Evolutionary conservation across 2,113 vertebrate species (phyloP).

Genomic region (Misgurnus anguillicaudatus): DNA sequence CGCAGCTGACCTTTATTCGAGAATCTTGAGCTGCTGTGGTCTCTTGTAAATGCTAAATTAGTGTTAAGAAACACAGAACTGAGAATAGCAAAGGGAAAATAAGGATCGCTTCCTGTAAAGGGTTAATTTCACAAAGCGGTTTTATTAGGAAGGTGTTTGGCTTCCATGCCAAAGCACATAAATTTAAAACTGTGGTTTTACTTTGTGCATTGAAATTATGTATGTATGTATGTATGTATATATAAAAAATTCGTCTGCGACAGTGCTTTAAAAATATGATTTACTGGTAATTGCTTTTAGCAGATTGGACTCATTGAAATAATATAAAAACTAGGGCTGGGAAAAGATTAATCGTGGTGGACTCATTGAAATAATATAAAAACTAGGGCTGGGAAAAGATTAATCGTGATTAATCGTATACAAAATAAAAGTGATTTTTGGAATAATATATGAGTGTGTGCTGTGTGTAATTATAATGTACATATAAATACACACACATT

Average conservation of each 20-base stretch:
- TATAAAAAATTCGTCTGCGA: background rate
- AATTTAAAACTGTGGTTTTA: slow-evolving; percentile 42
- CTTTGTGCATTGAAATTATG: background rate
- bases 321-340: slow-evolving; percentile 10
- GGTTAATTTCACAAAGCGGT: background rate
- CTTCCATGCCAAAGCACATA: background rate
- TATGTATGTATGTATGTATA: background rate
- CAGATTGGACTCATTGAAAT: slow-evolving; percentile 53
- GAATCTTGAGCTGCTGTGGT: background rate
- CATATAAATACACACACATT: too few species aligned
- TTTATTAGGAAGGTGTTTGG: background rate
- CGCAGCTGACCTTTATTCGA: background rate
- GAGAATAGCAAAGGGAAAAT: background rate
- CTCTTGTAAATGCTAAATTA: background rate
- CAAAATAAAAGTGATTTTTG: too few species aligned
- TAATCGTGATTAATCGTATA: too few species aligned
- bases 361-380: too few species aligned
- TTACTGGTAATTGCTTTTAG: slow-evolving; percentile 65
- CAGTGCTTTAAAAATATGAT: background rate
- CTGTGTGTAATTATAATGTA: too few species aligned
- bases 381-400: too few species aligned
- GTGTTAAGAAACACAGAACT: background rate
- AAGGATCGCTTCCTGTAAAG: background rate
- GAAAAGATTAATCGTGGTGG: too few species aligned
- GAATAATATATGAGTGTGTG: too few species aligned